Evolutionary conservation across 92 coral and sea anemone genomes (phyloP).

Genomic region (Palythoa caribaeorum): DNA sequence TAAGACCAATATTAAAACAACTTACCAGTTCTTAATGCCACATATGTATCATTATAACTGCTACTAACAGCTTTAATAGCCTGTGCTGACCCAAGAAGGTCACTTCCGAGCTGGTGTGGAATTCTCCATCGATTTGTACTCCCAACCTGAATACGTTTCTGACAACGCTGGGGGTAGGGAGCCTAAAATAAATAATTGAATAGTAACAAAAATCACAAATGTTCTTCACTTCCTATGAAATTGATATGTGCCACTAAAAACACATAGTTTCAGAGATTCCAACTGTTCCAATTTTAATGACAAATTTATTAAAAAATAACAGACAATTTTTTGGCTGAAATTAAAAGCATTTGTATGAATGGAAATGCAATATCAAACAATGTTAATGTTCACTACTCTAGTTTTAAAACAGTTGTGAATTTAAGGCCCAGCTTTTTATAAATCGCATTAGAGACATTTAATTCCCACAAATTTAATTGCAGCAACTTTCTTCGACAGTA

Average conservation of each 20-base stretch:
- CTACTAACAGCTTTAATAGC: slow-evolving; percentile 88
- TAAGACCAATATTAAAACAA: background rate
- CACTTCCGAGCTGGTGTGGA: slow-evolving; percentile 85
- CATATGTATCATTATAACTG: slow-evolving; percentile 84
- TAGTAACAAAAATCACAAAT: background rate
- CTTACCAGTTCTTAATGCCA: slow-evolving; percentile 78
- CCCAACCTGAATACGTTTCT: slow-evolving; percentile 93
- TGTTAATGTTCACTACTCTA: no score
- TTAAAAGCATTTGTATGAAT: no score
- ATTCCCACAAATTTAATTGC: no score
- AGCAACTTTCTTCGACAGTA: no score
- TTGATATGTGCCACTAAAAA: background rate
- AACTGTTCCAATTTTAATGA: no score
- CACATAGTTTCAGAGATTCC: background rate
- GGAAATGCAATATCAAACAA: no score
- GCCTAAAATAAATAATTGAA: slow-evolving; percentile 62
- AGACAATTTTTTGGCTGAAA: no score
- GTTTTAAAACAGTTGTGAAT: no score
- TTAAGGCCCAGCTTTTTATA: no score
- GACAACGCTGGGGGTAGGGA: slow-evolving; percentile 82
- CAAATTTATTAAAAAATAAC: no score
- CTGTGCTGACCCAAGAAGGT: slow-evolving; percentile 93
- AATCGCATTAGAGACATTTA: no score
- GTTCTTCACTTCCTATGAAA: background rate
- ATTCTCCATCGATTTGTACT: slow-evolving; percentile 95